phyloP scores from a whole-genome alignment of 1,140 invertebrate species.

The Leptinotarsa undecemlineata region DNA sequence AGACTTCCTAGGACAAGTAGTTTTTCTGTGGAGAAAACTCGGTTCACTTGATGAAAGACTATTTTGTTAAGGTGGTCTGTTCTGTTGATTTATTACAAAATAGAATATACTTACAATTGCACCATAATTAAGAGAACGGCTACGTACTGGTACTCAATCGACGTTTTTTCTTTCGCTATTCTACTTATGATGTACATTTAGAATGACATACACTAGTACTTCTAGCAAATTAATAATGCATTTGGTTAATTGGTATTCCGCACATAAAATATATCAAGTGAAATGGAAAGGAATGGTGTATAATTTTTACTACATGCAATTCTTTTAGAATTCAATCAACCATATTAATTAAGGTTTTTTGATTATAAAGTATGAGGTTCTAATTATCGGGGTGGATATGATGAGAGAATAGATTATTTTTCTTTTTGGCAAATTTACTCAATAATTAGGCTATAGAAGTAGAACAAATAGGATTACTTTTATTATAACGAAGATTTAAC shows the following conservation, averaged over 20 bases:
- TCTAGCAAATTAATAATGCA: conserved; percentile 1
- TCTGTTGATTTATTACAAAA: conserved; percentile 1
- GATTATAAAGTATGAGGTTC: no score
- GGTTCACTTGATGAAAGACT: background rate
- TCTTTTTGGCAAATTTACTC: no score
- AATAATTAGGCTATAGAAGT: no score
- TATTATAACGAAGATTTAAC: no score
- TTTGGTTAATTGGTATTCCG: conserved; percentile 2
- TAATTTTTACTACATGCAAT: background rate
- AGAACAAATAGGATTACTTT: no score
- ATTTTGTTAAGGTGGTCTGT: background rate
- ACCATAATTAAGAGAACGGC: conserved; percentile 3
- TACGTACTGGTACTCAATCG: background rate
- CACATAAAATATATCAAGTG: background rate
- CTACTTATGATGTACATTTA: conserved; percentile 6
- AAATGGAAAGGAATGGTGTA: conserved; percentile 5
- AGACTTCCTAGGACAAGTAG: no score
- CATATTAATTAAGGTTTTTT: background rate
- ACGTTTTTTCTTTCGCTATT: background rate
- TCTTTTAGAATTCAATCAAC: background rate
- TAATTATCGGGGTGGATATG: no score
- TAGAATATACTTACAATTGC: background rate
- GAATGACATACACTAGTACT: background rate
- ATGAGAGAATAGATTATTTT: no score
- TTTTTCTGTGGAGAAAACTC: no score